Percentiles rank a stretch among this genome's conserved stretches.
Conservation (phyloP, 2,113 vertebrate species). For the Paedocypris sp. region DNA sequence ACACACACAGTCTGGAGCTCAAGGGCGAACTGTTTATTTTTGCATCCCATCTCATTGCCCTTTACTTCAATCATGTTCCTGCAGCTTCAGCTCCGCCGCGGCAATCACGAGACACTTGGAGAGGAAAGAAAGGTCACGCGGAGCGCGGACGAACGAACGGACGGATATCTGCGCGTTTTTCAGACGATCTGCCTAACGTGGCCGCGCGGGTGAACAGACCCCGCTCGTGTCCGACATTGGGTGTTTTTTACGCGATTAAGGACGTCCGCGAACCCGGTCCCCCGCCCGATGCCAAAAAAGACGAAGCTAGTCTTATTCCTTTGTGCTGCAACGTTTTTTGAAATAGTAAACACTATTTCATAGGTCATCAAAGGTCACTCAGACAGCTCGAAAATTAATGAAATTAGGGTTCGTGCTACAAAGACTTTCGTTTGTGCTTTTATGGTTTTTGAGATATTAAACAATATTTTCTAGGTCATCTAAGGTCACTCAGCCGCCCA, state of each 20-base stretch:
- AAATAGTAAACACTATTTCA: no score
- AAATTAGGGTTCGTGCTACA: no score
- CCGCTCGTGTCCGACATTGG: slow-evolving; percentile 49
- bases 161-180: slow-evolving; percentile 34
- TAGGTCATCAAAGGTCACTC: no score
- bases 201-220: slow-evolving; percentile 42
- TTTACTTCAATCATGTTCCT: slow-evolving; percentile 47
- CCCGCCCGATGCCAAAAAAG: no score
- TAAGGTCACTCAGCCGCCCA: no score
- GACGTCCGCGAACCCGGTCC: no score
- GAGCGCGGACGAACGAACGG: slow-evolving; percentile 8
- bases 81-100: slow-evolving; percentile 38
- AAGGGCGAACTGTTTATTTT: slow-evolving; percentile 48
- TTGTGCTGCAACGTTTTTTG: no score
- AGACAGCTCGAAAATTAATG: no score
- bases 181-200: slow-evolving; percentile 29
- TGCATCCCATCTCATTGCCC: slow-evolving; percentile 40
- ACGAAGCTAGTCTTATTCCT: no score
- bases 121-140: slow-evolving; percentile 43
- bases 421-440: no score
- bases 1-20: slow-evolving; percentile 26
- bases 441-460: no score
- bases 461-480: no score
- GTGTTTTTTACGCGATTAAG: slow-evolving; percentile 35
- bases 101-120: slow-evolving; percentile 44